Base-by-base conservation (phyloP, 2,113 vertebrate species). In the Pollachius pollachius region DNA sequence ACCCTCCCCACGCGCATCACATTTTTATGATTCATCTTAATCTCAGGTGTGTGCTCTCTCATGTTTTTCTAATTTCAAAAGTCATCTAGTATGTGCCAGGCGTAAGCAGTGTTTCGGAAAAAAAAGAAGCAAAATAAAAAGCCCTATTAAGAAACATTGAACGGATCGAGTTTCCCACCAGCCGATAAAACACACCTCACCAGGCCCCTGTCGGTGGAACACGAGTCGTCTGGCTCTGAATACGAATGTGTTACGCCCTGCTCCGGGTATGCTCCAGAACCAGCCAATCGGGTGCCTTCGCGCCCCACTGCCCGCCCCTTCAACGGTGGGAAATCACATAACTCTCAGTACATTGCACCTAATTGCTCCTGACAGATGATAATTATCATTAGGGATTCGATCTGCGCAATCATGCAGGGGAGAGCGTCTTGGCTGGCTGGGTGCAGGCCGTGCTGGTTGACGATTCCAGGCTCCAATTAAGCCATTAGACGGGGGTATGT, bases 281-380 rank as follows among this genome's bases (percentile, higher is more conserved):
- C 54, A 73, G 69, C 80, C 81, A 88, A 83, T 81, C 52, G 61
- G 68, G 65, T 52, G 58, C 52, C 68, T 82, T 81, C 41, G 23
- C 15, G 75, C 82, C 65, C 76, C 80, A 37, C 71, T 77, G 73
- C 7, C 67, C 75, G 66, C 74, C 72, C 72, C 68, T 48, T 6
- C 41, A 48, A 48, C 41, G 7, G 41, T 12, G 6, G 64, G 54
- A 83, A 79, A 76, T 80, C 71, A 52, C 80, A 80, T 71, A 85
- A 85, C 80, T 86, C 80, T 80, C 76, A 70, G 80, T 80, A 75
- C 81, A 72, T 77, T 61, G 48, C 78, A 78, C 74, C 81, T 90
- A 91, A 91, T 90, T 88, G 85, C 83, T 86, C 78, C 73, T 86
- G 89, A 89, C 87, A 85, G 88, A 87, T 74, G 84, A 89, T 89